A percentile compares a stretch with the other conserved stretches of the same genome.
Conservation (phyloP, 2,888 invertebrate species). For the Acholoe squamosa region DNA sequence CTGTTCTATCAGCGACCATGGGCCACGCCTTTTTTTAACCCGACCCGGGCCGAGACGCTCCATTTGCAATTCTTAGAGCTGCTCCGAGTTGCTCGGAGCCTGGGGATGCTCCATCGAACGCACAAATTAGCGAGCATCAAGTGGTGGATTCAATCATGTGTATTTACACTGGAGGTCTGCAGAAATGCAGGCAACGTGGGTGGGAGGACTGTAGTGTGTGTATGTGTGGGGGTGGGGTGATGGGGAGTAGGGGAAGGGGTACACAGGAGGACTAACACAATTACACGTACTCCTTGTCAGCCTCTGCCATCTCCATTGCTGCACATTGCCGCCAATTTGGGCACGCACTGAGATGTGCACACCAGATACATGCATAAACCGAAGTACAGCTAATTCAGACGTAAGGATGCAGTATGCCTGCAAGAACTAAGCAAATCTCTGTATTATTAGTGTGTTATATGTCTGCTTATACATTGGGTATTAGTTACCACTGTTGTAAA, state of each 20-base stretch:
- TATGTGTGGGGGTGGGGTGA: neutral
- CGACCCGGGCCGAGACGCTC: neutral
- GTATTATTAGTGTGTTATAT: no score
- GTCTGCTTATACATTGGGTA: no score
- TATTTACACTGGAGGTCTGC: neutral
- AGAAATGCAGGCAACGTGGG: conserved; percentile 1
- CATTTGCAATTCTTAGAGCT: conserved; percentile 26
- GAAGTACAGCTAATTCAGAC: neutral
- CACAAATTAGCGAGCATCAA: conserved; percentile 38
- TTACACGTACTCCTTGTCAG: conserved; percentile 25
- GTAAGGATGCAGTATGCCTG: no score
- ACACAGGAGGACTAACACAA: conserved; percentile 35
- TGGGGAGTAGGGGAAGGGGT: neutral
- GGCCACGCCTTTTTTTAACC: neutral
- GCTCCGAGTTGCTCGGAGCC: neutral
- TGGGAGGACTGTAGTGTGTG: neutral
- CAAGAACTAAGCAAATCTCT: no score
- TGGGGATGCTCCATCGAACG: neutral
- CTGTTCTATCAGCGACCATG: neutral
- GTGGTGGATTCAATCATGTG: conserved; percentile 40
- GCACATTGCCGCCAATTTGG: neutral
- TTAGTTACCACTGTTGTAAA: no score
- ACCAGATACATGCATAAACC: conserved; percentile 12
- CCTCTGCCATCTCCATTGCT: neutral
- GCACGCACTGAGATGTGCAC: neutral